These are phyloP conservation scores for Phymorhynchus buccinoides DNA, from an alignment of 1,140 invertebrate species.

Conservation along the genomic window DNA sequence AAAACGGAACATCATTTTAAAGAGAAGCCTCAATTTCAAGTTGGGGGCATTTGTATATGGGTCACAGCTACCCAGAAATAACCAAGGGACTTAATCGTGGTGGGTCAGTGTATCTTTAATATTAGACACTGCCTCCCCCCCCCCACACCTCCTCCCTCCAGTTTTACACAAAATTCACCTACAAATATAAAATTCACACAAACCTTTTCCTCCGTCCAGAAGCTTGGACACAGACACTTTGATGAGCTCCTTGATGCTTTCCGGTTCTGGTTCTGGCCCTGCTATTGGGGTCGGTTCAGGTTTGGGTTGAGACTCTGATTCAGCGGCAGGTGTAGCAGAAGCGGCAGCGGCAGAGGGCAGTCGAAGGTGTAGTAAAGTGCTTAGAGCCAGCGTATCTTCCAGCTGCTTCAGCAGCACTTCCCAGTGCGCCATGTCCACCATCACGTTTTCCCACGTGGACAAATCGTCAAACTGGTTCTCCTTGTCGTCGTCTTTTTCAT, in stretches of 20 bases:
- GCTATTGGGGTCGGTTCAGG: too few species aligned
- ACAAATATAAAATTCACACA: slow-evolving; percentile 14
- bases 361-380: slow-evolving; percentile 71
- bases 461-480: slow-evolving; percentile 72
- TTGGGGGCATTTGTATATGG: too few species aligned
- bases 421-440: slow-evolving; percentile 89
- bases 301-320: background rate
- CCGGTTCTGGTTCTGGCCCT: slow-evolving; percentile 8
- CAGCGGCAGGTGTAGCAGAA: too few species aligned
- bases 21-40: too few species aligned
- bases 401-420: slow-evolving; percentile 88
- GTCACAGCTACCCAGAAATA: too few species aligned
- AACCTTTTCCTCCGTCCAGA: slow-evolving; percentile 85
- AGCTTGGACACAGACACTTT: slow-evolving; percentile 74
- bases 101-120: too few species aligned
- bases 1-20: too few species aligned
- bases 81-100: too few species aligned
- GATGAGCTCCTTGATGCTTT: slow-evolving; percentile 38
- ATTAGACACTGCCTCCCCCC: too few species aligned
- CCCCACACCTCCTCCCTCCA: too few species aligned
- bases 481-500: slow-evolving; percentile 75
- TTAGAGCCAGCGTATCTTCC: slow-evolving; percentile 88
- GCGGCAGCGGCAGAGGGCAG: background rate
- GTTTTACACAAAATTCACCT: too few species aligned
- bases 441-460: slow-evolving; percentile 85